phyloP scores from a whole-genome alignment of 2,113 vertebrate genomes.

The Prunella himalayana region DNA sequence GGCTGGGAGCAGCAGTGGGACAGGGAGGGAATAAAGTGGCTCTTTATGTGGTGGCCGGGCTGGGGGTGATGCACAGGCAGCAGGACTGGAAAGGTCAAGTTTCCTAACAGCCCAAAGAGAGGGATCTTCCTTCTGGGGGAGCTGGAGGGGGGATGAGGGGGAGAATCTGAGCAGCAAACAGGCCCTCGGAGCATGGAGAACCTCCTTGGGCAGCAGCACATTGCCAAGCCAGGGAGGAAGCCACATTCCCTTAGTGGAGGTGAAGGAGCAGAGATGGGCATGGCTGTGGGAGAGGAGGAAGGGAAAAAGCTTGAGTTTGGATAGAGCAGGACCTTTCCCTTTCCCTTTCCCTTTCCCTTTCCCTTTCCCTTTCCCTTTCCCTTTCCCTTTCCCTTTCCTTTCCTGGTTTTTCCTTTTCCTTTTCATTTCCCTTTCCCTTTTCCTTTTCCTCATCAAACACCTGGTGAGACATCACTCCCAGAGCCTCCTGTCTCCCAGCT shows the following conservation, averaged over 20 bases:
- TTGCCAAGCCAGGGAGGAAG: not conserved
- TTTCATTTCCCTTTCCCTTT: too few species aligned
- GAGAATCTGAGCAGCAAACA: not conserved
- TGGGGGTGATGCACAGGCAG: slow-evolving; percentile 21
- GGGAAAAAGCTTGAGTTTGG: not conserved
- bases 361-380: too few species aligned
- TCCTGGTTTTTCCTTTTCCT: too few species aligned
- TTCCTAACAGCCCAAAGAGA: not conserved
- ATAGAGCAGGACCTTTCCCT: not conserved
- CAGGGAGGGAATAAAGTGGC: slow-evolving; percentile 19
- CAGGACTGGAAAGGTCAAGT: slow-evolving; percentile 51
- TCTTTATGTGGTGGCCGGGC: slow-evolving; percentile 42
- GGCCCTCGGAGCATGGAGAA: not conserved
- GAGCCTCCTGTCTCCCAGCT: too few species aligned
- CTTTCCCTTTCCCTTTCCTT: too few species aligned
- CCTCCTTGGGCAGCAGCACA: not conserved
- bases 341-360: too few species aligned
- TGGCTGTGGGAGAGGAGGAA: not conserved
- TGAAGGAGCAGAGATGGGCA: not conserved
- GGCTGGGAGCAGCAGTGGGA: not conserved
- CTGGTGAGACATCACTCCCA: too few species aligned
- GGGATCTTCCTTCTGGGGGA: not conserved
- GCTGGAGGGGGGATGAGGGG: not conserved
- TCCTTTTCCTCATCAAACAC: too few species aligned
- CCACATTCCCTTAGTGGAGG: not conserved